phyloP scores from a whole-genome alignment of 2,113 vertebrate genomes.

The Peromyscus maniculatus region DNA sequence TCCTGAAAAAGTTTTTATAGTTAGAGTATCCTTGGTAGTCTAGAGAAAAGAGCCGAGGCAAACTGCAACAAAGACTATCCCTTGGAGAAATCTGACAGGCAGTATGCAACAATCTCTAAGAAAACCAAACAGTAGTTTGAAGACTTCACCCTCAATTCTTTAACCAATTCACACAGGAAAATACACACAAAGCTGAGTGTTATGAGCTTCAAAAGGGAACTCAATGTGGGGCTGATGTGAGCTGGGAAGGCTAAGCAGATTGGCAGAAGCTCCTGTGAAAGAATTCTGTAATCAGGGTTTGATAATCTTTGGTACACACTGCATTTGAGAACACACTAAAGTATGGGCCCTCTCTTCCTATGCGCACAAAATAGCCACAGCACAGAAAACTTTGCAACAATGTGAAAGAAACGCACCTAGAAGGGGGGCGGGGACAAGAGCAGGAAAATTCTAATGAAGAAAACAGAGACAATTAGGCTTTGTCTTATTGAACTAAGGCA shows the following conservation, averaged over 20 bases:
- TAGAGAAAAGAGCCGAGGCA: neutral
- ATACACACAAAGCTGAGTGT: neutral
- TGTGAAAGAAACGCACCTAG: neutral
- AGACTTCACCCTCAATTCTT: neutral
- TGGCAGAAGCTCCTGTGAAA: neutral
- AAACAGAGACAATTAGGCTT: conserved; percentile 19
- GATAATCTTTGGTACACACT: neutral
- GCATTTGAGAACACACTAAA: neutral
- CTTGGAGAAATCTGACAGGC: neutral
- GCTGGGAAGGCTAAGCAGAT: neutral
- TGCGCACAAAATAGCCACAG: neutral
- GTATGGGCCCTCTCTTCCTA: neutral
- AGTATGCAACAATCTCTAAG: neutral
- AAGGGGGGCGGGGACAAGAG: neutral
- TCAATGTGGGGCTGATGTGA: neutral
- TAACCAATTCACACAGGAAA: neutral
- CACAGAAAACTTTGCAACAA: neutral
- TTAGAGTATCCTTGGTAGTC: neutral
- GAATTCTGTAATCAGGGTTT: neutral
- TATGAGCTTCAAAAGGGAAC: neutral
- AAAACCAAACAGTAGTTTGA: conserved; percentile 29
- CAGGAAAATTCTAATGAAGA: neutral
- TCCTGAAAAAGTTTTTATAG: neutral
- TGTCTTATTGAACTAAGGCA: conserved; percentile 30
- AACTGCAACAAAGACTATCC: neutral